phyloP scores from a whole-genome alignment of 2,797 vertebrate genomes.

The Sandelia bainsii region DNA sequence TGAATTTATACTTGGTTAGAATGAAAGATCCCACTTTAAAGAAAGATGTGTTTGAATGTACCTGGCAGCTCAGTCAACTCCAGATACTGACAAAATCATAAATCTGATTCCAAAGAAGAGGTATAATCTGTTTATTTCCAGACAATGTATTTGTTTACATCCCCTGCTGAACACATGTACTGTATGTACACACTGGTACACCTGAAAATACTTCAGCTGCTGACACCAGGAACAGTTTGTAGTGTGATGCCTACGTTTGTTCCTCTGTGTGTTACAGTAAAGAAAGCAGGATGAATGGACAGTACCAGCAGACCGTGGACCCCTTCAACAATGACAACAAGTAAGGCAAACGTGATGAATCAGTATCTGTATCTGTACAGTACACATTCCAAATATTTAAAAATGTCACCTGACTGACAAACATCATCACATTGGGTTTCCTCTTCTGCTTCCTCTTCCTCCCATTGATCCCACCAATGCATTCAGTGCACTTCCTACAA shows the following conservation, averaged over 20 bases:
- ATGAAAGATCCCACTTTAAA: too few relatives aligned
- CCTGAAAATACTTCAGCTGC: neutral
- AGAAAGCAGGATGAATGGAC: slow-evolving; percentile 97
- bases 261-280: slow-evolving; percentile 85
- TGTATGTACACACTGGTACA: neutral
- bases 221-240: neutral
- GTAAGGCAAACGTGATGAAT: slow-evolving; percentile 78
- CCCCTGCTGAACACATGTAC: neutral
- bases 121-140: too few relatives aligned
- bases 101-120: too few relatives aligned
- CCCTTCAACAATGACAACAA: slow-evolving; percentile 97
- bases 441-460: neutral
- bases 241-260: neutral
- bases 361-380: neutral
- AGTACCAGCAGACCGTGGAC: slow-evolving; percentile 94
- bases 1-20: too few relatives aligned
- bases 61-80: too few relatives aligned
- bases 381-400: neutral
- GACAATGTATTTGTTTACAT: too few relatives aligned
- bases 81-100: too few relatives aligned
- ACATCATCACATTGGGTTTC: neutral
- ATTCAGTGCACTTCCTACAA: too few relatives aligned
- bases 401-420: neutral
- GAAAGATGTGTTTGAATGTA: too few relatives aligned
- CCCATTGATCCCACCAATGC: neutral